Base-by-base conservation (phyloP, 2,113 vertebrate genomes). In the Scatophagus argus region DNA sequence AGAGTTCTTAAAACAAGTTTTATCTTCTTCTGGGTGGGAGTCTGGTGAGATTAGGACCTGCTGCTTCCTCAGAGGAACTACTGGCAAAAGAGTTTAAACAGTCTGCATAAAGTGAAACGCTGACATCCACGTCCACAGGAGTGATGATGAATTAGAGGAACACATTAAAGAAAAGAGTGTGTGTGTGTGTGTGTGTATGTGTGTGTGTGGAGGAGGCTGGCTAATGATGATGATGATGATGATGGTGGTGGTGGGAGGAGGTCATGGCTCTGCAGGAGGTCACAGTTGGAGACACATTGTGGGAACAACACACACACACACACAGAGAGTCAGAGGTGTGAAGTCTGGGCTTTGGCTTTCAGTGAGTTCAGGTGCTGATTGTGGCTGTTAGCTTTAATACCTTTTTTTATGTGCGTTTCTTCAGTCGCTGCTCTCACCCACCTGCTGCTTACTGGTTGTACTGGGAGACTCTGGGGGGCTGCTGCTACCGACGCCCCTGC, bases 331-430 rank as follows among this genome's bases (percentile, higher is more conserved):
- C 25, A 7, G 62, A 73, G 56, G 75, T 79, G 82, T 82, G 74
- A 82, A 62, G 68, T 62, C 52, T 61, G 67, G 10, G 36, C 25
- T 75, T 11, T 8, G 58, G 11, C n/a, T n/a, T n/a, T n/a, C n/a
- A n/a, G n/a, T 17, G 62, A 7, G 60, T 52, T 74, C 81, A 81
- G 76, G 77, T 76, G 71, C 43, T 70, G 68, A n/a, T 21, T 8
- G 77, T 1, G 67, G 78, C 61, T 77, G 83, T 74, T 23, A 27
- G 41, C 39, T 81, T 81, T 83, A 6, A 79, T 81, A 75, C 74
- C 17, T 55, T 11, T 27, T 10, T 27, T 5, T 44, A 17, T 46
- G 52, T 54, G 59, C 9, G 44, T 25, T 41, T 17, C 1, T 13
- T 62, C 29, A 31, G 66, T 47, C 29, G 3, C 47, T 0, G 58